Conservation (phyloP, 1,140 invertebrate genomes). For the Eumeta japonica region DNA sequence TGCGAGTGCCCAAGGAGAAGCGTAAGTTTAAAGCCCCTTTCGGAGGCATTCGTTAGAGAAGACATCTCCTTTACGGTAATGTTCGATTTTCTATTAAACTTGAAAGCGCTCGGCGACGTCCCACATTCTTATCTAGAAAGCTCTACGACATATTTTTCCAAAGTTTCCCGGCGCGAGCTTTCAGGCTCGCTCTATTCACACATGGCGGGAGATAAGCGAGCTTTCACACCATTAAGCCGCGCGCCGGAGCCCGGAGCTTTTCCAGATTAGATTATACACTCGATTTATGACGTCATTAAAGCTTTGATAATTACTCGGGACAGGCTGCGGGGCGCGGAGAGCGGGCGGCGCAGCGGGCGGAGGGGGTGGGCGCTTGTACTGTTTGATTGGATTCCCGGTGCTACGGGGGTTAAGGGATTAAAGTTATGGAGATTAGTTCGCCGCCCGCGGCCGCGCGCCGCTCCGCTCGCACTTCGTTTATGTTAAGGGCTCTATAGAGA, state of each 20-base stretch:
- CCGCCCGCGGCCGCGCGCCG: slow-evolving; percentile 45
- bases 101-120: slow-evolving; percentile 48
- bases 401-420: slow-evolving; percentile 55
- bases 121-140: slow-evolving; percentile 55
- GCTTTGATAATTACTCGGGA: slow-evolving; percentile 60
- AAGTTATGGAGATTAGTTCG: slow-evolving; percentile 57
- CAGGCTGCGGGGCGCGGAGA: slow-evolving; percentile 50
- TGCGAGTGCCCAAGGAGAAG: no score
- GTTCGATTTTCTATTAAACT: slow-evolving; percentile 58
- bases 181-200: slow-evolving; percentile 55
- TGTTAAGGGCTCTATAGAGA: slow-evolving; percentile 54
- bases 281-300: slow-evolving; percentile 60
- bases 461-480: slow-evolving; percentile 45
- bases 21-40: no score
- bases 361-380: slow-evolving; percentile 41
- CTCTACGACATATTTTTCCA: slow-evolving; percentile 56
- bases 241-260: slow-evolving; percentile 56
- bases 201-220: slow-evolving; percentile 56
- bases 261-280: slow-evolving; percentile 61
- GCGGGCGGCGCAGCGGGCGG: slow-evolving; percentile 15
- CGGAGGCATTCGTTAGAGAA: slow-evolving; percentile 53
- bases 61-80: slow-evolving; percentile 55
- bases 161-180: slow-evolving; percentile 54
- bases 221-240: slow-evolving; percentile 57
- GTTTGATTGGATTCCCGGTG: slow-evolving; percentile 57